Evolutionary conservation across 2,888 invertebrate genomes (phyloP).

Genomic region (Diarsia brunnea): DNA sequence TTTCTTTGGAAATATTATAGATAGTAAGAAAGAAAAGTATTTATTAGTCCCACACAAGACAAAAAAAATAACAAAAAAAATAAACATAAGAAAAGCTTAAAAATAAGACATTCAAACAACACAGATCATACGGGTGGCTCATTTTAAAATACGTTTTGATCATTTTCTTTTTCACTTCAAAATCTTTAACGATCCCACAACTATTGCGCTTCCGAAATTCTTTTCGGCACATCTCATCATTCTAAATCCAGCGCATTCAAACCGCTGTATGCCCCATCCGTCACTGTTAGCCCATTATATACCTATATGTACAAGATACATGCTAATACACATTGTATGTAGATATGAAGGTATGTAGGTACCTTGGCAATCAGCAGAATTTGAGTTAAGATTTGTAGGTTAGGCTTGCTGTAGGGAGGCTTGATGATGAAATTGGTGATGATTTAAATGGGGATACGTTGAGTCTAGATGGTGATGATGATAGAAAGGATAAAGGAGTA

Average conservation of each 20-base stretch:
- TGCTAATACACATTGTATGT: conserved; percentile 43
- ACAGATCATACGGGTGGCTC: no score
- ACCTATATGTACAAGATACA: conserved; percentile 10
- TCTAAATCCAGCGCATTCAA: conserved; percentile 22
- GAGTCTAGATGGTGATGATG: background rate
- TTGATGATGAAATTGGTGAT: background rate
- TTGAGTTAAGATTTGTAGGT: conserved; percentile 18
- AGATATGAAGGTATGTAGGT: conserved; percentile 18
- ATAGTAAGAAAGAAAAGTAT: no score
- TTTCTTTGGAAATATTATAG: background rate
- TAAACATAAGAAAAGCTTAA: no score
- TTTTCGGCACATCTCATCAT: conserved; percentile 17
- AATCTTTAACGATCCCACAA: no score
- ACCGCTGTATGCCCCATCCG: conserved; percentile 17
- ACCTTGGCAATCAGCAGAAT: conserved; percentile 53
- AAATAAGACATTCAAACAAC: no score
- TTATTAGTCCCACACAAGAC: no score
- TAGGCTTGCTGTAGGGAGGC: background rate
- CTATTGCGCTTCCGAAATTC: background rate
- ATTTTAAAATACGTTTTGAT: no score
- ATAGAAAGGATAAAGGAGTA: rapidly evolving
- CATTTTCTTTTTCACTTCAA: no score
- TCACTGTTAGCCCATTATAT: conserved; percentile 30
- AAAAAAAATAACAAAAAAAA: no score
- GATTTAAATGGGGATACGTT: background rate